Conservation (phyloP, 2,797 vertebrate genomes). For the Sebastiscus albofasciatus region DNA sequence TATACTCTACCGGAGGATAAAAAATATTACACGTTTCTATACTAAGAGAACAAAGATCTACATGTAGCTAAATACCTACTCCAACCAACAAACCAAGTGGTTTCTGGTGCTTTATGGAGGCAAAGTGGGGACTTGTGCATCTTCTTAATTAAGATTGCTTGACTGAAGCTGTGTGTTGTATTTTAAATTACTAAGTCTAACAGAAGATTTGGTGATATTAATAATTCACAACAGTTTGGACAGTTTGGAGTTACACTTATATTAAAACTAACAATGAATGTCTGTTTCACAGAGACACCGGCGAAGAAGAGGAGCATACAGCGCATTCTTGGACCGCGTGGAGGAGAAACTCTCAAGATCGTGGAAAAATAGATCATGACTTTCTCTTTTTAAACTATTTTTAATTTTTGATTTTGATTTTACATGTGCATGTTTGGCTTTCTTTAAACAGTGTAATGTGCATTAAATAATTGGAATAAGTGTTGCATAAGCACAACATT, state of each 20-base stretch:
- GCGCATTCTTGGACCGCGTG: conserved; percentile 72
- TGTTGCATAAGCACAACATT: not conserved
- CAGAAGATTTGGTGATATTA: not conserved
- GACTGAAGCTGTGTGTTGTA: not conserved
- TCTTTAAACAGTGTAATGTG: not conserved
- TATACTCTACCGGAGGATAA: no score
- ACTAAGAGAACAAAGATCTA: not conserved
- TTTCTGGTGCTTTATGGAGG: not conserved
- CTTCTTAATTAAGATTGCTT: not conserved
- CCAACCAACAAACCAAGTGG: not conserved
- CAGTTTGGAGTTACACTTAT: not conserved
- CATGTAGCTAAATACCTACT: not conserved
- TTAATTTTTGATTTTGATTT: no score
- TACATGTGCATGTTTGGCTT: not conserved
- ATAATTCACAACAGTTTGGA: not conserved
- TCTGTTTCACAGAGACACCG: conserved; percentile 72
- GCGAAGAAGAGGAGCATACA: conserved; percentile 48
- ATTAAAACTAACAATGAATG: not conserved
- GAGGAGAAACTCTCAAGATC: conserved; percentile 79
- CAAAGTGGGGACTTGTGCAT: not conserved
- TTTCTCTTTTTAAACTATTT: not conserved
- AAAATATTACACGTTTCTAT: not conserved
- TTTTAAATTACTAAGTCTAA: not conserved
- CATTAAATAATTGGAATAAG: no score
- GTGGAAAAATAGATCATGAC: conserved; percentile 46